Base-by-base conservation (phyloP, 2,888 invertebrate species). In the Dynastes hyllus region DNA sequence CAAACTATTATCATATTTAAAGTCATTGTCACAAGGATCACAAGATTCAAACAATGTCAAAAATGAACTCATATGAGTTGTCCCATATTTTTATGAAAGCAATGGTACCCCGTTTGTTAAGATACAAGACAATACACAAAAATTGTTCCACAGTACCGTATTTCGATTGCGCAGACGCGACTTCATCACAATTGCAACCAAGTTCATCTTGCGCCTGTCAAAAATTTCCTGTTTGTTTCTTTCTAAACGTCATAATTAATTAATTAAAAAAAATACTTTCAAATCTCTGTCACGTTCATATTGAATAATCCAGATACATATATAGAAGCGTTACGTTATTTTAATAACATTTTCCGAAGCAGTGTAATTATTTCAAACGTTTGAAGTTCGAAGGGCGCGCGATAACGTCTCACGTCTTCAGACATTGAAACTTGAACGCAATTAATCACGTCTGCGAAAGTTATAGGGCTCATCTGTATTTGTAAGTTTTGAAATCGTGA, bases 401-500 rank as follows among this genome's bases (percentile, higher is more conserved):
- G 55, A 22, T 55, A 29, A 37, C 58, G 73, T 40, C 58, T 13
- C 58, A 58, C 8, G 40, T 45, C 45, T 61, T 29, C 61, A 75
- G 61, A 75, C 73, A 61, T 45, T 27, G 61, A 61, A 75, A 75
- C 73, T 75, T 63, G 61, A 75, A 75, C 73, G 61, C 50, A 75
- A 75, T 75, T 75, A 61, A 75, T 75, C 61, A 75, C 73, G 73
- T 75, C 73, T 45, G 45, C 27, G 45, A 61, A 61, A 75, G 73
- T 75, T 75, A 75, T 75, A 61, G 61, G 58, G 40, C 61, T 75
- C 73, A 63, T 75, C 61, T 63, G 73, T 75, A 61, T 75, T 75
- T 61, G 61, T 63, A 61, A 75, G 61, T 75, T 75, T 61, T 75
- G 73, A 75, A 75, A 75, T 75, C 63, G 73, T 75, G 73, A 75